Percentiles rank a stretch among this genome's conserved stretches.
Conservation (phyloP, 2,113 vertebrate genomes). For the Catharus fuscescens region DNA sequence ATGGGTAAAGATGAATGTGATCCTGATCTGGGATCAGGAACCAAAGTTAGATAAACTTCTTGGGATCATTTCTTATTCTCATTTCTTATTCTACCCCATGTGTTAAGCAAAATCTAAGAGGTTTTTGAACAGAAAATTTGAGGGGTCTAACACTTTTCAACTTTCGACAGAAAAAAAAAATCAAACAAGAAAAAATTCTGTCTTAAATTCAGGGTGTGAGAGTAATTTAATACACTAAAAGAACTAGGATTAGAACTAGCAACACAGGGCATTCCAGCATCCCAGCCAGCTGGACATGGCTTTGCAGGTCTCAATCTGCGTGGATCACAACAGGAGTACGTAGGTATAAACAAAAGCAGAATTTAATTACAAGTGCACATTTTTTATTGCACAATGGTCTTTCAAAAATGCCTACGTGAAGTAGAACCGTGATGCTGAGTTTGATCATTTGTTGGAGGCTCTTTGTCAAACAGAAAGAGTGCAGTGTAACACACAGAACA, state of each 20-base stretch:
- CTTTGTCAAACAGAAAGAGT: background rate
- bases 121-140: background rate
- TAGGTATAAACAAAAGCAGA: slow-evolving; percentile 22
- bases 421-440: background rate
- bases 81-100: background rate
- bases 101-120: background rate
- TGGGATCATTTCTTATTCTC: background rate
- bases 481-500: background rate
- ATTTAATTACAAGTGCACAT: slow-evolving; percentile 25
- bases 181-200: background rate
- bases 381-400: slow-evolving; percentile 26
- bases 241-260: background rate
- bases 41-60: background rate
- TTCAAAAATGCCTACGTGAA: background rate
- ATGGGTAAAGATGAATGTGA: background rate
- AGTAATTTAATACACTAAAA: background rate
- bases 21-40: background rate
- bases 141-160: background rate
- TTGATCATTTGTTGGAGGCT: background rate
- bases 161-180: rapidly evolving
- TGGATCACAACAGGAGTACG: background rate
- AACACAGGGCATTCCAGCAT: background rate
- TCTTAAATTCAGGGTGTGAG: background rate
- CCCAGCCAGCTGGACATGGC: background rate
- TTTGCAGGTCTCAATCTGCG: background rate